A percentile compares a stretch with the other conserved stretches of the same genome.
Evolutionary conservation across 2,113 vertebrate species (phyloP).

Genomic region (Zingel zingel): DNA sequence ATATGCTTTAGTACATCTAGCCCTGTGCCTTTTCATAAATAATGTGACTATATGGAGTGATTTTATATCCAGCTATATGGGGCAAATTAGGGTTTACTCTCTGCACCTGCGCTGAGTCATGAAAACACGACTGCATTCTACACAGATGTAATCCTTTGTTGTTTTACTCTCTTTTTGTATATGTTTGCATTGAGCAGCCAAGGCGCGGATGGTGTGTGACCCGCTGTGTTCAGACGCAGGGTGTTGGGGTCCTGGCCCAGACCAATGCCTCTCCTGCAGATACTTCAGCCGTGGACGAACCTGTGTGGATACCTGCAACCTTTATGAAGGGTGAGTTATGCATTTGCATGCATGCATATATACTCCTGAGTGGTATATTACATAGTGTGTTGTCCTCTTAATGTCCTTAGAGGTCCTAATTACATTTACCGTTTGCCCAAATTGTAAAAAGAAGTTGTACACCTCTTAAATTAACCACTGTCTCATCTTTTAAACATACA

Average conservation of each 20-base stretch:
- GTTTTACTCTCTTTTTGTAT: conserved; percentile 12
- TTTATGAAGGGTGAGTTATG: conserved; percentile 91
- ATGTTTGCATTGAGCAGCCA: conserved; percentile 83
- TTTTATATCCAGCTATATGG: conserved; percentile 27
- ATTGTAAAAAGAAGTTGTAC: neutral
- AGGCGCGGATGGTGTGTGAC: conserved; percentile 92
- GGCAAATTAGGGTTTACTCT: conserved; percentile 18
- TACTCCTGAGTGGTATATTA: neutral
- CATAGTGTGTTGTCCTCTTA: neutral
- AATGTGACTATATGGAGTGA: conserved; percentile 25
- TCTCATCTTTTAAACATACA: neutral
- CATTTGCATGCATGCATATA: neutral
- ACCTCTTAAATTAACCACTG: neutral
- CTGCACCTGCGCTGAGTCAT: conserved; percentile 15
- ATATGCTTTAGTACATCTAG: conserved; percentile 13
- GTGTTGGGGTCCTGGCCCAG: conserved; percentile 95
- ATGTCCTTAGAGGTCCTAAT: neutral
- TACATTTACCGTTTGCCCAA: neutral
- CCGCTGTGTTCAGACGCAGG: conserved; percentile 92
- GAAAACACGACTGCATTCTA: neutral
- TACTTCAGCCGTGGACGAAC: conserved; percentile 92
- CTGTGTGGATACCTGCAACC: conserved; percentile 94
- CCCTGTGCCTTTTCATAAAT: conserved; percentile 24
- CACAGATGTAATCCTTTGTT: neutral
- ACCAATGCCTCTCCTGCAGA: conserved; percentile 94